Base-by-base conservation (phyloP, 1,140 invertebrate species). In the Bombus cullumanus region DNA sequence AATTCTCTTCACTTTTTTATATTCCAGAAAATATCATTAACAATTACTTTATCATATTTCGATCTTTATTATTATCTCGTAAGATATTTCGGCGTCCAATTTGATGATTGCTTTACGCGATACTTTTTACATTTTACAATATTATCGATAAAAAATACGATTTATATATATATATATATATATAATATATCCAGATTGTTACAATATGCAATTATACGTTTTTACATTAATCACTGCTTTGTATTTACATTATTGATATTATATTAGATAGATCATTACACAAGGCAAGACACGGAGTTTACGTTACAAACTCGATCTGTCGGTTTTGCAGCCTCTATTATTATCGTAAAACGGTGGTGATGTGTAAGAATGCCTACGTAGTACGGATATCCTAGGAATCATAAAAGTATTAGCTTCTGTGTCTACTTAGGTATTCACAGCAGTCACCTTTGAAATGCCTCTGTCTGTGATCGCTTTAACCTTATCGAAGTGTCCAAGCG, bases 391-490 rank as follows among this genome's bases (percentile, higher is more conserved):
- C 77, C 69, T 91, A 90, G 77, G 82, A 85, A 86, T 86, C 75
- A 39, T 84, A 87, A 91, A 90, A 93, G 89, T 93, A 92, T 93
- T 91, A 93, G 89, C 88, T 76, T 91, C 86, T 86, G 89, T 86
- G 80, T 81, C 86, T 83, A 82, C 62, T 37, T 83, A 88, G 89
- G 87, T 87, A 88, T 92, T 92, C 86, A 77, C 87, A 89, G 73
- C 66, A 85, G 57, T 89, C 86, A 85, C 86, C 85, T 90, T 85
- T 85, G 66, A 81, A 92, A 94, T 90, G 91, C 90, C 89, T 93
- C 91, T 91, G 88, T 93, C 92, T 94, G 94, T 93, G 93, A 94
- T 94, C 88, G 90, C 89, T 94, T 93, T 92, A 93, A 91, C 89
- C 83, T 93, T 93, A 92, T 93, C 91, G 89, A 92, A 88, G 91